phyloP scores from a whole-genome alignment of 2,113 vertebrate genomes.

The Indicator indicator region DNA sequence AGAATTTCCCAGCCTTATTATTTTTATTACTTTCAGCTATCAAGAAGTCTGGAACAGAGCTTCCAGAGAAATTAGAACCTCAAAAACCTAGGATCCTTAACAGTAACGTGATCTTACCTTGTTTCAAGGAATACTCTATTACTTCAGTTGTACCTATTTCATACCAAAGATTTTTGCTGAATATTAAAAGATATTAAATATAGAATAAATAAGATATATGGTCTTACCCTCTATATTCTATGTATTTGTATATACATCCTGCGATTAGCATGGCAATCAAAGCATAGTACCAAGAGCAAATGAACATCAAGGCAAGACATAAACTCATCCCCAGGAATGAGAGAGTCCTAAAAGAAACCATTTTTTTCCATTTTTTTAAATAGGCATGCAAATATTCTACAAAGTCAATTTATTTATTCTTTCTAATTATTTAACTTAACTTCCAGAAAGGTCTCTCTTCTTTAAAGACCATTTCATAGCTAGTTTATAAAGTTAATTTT shows the following conservation, averaged over 20 bases:
- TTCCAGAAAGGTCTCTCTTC: neutral
- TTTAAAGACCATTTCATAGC: neutral
- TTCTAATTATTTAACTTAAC: neutral
- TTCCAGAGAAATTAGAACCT: neutral
- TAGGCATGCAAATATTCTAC: slow-evolving; percentile 26
- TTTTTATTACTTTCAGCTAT: neutral
- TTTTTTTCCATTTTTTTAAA: slow-evolving; percentile 44
- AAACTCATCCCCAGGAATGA: slow-evolving; percentile 98
- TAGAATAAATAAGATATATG: slow-evolving; percentile 53
- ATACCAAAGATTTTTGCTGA: neutral
- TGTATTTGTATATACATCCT: slow-evolving; percentile 97
- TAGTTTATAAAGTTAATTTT: neutral
- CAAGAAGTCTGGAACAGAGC: neutral
- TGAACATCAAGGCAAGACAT: slow-evolving; percentile 96
- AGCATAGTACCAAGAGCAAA: slow-evolving; percentile 97
- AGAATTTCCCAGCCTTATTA: neutral
- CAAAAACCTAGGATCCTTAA: neutral
- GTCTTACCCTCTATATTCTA: slow-evolving; percentile 95
- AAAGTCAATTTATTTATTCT: neutral
- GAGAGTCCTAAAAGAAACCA: slow-evolving; percentile 83
- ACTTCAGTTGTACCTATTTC: neutral
- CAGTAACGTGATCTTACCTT: neutral
- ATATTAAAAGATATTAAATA: slow-evolving; percentile 33
- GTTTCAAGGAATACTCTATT: neutral
- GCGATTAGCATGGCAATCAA: slow-evolving; percentile 92